Base-by-base conservation (phyloP, 64 coral and sea anemone genomes). In the Stichodactyla mertensii region DNA sequence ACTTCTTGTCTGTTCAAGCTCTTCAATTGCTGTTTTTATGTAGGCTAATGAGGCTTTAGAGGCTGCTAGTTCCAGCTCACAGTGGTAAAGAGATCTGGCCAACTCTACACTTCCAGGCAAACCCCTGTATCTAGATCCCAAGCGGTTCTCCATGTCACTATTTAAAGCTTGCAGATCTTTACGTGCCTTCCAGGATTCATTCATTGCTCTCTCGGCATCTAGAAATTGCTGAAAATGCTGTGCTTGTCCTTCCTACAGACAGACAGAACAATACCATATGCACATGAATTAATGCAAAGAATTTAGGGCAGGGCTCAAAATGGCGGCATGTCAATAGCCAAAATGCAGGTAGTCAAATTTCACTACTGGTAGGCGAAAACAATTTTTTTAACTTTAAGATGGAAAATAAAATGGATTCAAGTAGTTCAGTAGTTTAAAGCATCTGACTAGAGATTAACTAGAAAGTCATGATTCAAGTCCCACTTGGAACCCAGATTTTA, bases 221-320 rank as follows among this genome's bases (percentile, higher is more conserved):
- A 98, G 77, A 85, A 94, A 92, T 51, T 80, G 71, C 55, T 89
- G 87, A 62, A 98, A 98, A 86, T 98, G 92, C 19, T 87, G 64
- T 77, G 89, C 92, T 89, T 98, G 95, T 55, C 90, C 92, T 52
- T 98, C 87, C 95, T 98, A 53, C 16, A 23, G 19, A 7, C 20
- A 74, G 11, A 31, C 20, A 74, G 11, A 31, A 31, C 11, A 74
- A 31, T 70, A 70, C 19, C n/a, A 70, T 16, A 5, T 62, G 8
- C 56, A 58, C 5, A 58, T 11, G 28, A 31, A 31, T 31, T 31
- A 31, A 31, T 1, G 28, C 28, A 31, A 31, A 31, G 28, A 31
- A 31, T 31, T 31, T 31, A 31, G 0, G 28, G 28, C 28, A 31
- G 28, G 28, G 28, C 28, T 31, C 28, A 31, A 31, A 31, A 31